Conservation (phyloP, 2,797 vertebrate genomes). For the Sebastes reedi region DNA sequence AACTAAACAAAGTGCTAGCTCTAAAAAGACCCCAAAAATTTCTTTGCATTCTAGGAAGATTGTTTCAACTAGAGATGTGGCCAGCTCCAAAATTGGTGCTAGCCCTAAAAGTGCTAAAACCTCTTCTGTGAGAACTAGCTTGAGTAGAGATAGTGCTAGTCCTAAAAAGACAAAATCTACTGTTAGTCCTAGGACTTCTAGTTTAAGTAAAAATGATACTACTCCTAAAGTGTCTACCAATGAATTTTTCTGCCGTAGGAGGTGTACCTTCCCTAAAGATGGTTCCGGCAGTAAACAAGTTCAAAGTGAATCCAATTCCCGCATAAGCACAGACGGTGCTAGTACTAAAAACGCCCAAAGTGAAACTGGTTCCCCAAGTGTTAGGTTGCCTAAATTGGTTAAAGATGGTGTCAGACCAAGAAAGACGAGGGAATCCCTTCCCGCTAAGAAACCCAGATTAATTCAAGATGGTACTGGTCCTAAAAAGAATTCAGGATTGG, state of each 20-base stretch:
- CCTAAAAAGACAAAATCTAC: background rate
- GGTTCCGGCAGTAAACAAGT: background rate
- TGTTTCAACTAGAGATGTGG: background rate
- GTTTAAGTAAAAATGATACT: background rate
- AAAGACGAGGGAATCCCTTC: background rate
- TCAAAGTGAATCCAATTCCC: conserved; percentile 7
- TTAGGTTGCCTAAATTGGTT: background rate
- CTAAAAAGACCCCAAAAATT: background rate
- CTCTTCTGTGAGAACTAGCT: background rate
- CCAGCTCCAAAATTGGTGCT: background rate
- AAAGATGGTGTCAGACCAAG: background rate
- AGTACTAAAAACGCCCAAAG: background rate
- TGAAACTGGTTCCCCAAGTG: background rate
- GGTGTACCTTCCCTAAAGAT: background rate
- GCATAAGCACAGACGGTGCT: background rate
- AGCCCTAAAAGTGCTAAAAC: background rate
- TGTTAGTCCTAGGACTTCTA: background rate
- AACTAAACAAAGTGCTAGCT: background rate
- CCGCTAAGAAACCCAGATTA: conserved; percentile 37
- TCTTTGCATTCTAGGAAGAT: background rate
- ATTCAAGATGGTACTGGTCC: background rate
- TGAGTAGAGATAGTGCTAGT: background rate
- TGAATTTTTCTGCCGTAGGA: background rate
- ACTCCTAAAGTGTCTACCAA: background rate
- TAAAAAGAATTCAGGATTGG: background rate